Percentiles rank a stretch among this genome's conserved stretches.
Conservation (phyloP, 2,797 vertebrate genomes). For the Jordanella pulchra region DNA sequence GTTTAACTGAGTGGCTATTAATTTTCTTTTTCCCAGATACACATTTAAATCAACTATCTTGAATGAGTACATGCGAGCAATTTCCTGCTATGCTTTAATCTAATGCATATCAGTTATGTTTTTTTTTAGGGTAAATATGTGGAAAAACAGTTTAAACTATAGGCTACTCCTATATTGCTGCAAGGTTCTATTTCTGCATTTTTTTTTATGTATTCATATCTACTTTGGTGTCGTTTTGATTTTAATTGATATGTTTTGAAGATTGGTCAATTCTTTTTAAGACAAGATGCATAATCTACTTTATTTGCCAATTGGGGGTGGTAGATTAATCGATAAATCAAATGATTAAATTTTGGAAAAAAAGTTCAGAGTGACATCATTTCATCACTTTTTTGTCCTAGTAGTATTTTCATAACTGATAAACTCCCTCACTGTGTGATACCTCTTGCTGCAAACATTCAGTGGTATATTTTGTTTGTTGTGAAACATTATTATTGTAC, state of each 20-base stretch:
- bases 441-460: too few relatives aligned
- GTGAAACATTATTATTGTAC: too few relatives aligned
- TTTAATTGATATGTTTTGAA: not conserved
- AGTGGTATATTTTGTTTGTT: too few relatives aligned
- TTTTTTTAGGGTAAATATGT: conserved; percentile 18
- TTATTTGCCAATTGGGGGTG: not conserved
- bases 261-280: not conserved
- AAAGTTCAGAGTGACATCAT: too few relatives aligned
- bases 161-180: too few relatives aligned
- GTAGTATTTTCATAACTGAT: too few relatives aligned
- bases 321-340: too few relatives aligned
- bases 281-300: not conserved
- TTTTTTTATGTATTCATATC: not conserved
- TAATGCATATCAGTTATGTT: conserved; percentile 30
- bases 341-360: too few relatives aligned
- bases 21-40: conserved; percentile 10
- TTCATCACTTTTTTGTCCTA: too few relatives aligned
- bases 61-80: conserved; percentile 30
- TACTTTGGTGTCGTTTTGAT: not conserved
- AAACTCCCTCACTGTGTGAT: too few relatives aligned
- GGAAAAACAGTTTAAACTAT: not conserved
- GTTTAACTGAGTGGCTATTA: not conserved
- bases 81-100: conserved; percentile 22
- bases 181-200: too few relatives aligned
- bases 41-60: conserved; percentile 10